These are phyloP conservation scores for Semnornis frantzii DNA, from an alignment of 2,113 vertebrate genomes.

Conservation along the genomic window DNA sequence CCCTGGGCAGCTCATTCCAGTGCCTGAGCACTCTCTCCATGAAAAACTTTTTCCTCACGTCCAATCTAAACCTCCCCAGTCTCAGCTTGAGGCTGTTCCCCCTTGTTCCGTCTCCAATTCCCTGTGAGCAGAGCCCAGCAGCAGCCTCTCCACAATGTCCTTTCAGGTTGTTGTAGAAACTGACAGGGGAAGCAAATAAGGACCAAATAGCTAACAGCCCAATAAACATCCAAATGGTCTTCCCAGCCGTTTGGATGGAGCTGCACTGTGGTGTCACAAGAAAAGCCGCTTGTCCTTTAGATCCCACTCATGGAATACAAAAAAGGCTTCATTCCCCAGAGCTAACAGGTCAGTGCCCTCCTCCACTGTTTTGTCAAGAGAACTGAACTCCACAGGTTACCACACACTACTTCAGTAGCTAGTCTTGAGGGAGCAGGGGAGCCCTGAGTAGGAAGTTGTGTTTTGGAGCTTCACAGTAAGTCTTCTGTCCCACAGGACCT, in stretches of 20 bases:
- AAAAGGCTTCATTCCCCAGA: not conserved
- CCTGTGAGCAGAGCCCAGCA: no score
- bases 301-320: not conserved
- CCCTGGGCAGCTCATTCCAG: no score
- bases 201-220: not conserved
- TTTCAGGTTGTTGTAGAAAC: not conserved
- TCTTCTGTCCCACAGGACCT: not conserved
- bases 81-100: no score
- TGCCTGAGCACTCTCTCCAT: no score
- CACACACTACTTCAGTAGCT: not conserved
- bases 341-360: not conserved
- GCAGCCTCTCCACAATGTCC: no score
- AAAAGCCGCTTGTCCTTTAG: not conserved
- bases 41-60: no score
- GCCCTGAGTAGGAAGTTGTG: not conserved
- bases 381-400: not conserved
- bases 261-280: not conserved
- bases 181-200: not conserved
- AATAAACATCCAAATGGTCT: not conserved
- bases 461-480: not conserved
- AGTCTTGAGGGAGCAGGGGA: not conserved
- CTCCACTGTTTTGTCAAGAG: not conserved
- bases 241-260: not conserved
- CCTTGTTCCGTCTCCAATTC: no score
- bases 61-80: no score